Evolutionary conservation across 2,113 vertebrate species (phyloP), one percentile per base, ranked within the genome.

Genomic region (Notiomystis cincta): DNA sequence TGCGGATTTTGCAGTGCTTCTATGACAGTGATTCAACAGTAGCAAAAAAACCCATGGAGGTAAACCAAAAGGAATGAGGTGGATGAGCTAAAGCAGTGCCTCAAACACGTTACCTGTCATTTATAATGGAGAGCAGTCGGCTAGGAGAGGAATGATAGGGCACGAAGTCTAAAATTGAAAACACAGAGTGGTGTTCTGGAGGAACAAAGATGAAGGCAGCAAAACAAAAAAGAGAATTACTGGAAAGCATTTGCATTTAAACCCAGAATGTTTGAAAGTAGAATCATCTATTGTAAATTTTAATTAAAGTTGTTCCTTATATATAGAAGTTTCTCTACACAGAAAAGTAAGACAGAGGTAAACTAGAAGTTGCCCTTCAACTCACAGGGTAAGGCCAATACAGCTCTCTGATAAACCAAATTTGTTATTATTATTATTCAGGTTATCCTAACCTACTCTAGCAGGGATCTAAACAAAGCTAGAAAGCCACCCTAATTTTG

Each of bases 181-280:
- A 10, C 14, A 78, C 45, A 79, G 79, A 77, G 61, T 15, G n/a
- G 47, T 71, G 38, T 35, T 84, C 51, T 87, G 65, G 10, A 87
- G 51, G 48, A 84, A 73, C 0, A 0, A 73, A 78, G 31, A 77
- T 28, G 45, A 64, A 91, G 56, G 70, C 38, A 91, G 56, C 9
- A 67, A 75, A 82, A 76, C 23, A 65, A 73, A 64, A 64, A 79
- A 54, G 60, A 84, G 90, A 87, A 84, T 33, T 48, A 69, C 27
- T 38, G 56, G 40, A 61, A 82, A 62, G 25, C 23, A 77, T 87
- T 77, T 81, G 38, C 45, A 79, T 90, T 94, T 76, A 90, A 91
- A 75, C 9, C 8, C 70, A 58, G 51, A 53, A 66, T 20, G 33
- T n/a, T 35, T 23, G 51, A 69, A n/a, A 45, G 50, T 18, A 65